A percentile compares a stretch with the other conserved stretches of the same genome.
Evolutionary conservation across 2,113 vertebrate genomes (phyloP).

Genomic region (Cyrtonyx montezumae): DNA sequence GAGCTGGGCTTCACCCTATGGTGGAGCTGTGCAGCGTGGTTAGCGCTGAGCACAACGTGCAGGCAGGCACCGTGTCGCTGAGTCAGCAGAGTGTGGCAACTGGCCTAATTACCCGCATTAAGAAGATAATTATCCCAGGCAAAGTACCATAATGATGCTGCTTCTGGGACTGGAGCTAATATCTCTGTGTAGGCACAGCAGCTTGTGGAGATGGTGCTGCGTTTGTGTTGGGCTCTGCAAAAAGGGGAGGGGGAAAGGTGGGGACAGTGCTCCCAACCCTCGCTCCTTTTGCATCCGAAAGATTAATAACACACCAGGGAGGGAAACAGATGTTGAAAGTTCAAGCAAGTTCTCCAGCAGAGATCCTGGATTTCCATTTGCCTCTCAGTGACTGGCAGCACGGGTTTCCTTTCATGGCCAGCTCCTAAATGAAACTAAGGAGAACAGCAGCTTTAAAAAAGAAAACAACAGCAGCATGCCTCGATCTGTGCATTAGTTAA

Average conservation of each 20-base stretch:
- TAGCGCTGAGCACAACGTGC: accelerated
- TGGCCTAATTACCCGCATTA: conserved; percentile 12
- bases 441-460: not conserved
- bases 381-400: not conserved
- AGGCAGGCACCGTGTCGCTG: not conserved
- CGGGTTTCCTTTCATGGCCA: accelerated
- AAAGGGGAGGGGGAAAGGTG: not conserved
- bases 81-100: not conserved
- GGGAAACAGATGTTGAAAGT: not conserved
- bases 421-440: not conserved
- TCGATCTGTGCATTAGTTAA: not conserved
- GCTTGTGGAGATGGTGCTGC: not conserved
- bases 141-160: not conserved
- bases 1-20: not conserved
- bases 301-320: accelerated
- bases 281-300: not conserved
- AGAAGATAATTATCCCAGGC: not conserved
- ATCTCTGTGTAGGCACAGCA: not conserved
- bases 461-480: not conserved
- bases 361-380: not conserved
- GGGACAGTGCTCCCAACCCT: not conserved
- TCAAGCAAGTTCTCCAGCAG: not conserved
- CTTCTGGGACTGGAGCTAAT: not conserved
- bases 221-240: accelerated
- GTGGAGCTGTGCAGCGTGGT: accelerated